Evolutionary conservation across 2,797 vertebrate genomes (phyloP), one percentile per base, ranked within the genome.

Genomic region (Menidia menidia): DNA sequence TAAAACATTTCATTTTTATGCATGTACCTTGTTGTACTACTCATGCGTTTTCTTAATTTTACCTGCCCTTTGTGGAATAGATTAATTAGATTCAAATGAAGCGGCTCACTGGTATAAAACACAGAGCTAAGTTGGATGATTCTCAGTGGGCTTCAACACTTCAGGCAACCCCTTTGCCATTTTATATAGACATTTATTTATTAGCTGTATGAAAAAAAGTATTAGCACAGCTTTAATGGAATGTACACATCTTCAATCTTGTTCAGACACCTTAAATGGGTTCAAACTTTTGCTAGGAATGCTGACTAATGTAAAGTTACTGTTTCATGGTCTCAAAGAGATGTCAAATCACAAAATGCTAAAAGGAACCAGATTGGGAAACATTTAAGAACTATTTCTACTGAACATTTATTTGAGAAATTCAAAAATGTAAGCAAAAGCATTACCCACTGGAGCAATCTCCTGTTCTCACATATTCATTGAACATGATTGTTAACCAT

Each of bases 401-500:
- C 32, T 1, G 25, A 48, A 19, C 2, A 47, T 54, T 50, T 31
- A 43, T 31, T 57, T 14, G 15, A 71, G 3, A 47, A 51, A 64
- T 62, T 51, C 12, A 18, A 52, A 2, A 47, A 55, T 10, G 30
- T 13, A 7, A 60, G 14, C n/a, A 7, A 55, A 54, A 64, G n/a
- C 13, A 30, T 41, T 30, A 2, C 39, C 25, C 13, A 2, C 3
- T 12, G 51, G 60, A 64, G 60, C 47, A 51, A 11, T 43, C 43
- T 61, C 32, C n/a, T 43, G 6, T 47, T 35, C 25, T 64, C 11
- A 64, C 68, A 4, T 4, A 44, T 75, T 57, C 35, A 60, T 55
- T 76, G 16, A 62, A 69, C 31, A 74, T 13, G 68, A 64, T 75
- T 67, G 64, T 77, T 63, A 68, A 10, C 32, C 3, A 10, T 63